Evolutionary conservation across 1,140 invertebrate species (phyloP).

Genomic region (Drosophila kohkoa): DNA sequence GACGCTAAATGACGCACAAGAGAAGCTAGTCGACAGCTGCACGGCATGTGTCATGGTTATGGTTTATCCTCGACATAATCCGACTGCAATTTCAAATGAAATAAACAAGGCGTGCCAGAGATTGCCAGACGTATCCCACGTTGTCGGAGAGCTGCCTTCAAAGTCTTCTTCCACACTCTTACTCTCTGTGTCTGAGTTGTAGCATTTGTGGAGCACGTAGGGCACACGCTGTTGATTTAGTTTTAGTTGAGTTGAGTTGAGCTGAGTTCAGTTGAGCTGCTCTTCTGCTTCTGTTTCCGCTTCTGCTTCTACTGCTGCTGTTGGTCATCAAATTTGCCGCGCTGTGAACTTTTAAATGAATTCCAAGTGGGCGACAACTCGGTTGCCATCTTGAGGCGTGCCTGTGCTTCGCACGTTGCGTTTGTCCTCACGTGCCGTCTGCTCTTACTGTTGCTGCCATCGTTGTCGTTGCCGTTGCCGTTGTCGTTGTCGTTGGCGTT

Average conservation of each 20-base stretch:
- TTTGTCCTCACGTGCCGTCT: slow-evolving; percentile 56
- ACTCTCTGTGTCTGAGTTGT: too few relatives aligned
- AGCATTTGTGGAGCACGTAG: slow-evolving; percentile 45
- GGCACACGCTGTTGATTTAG: slow-evolving; percentile 67
- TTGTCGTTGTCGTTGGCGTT: slow-evolving; percentile 44
- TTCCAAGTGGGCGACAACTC: slow-evolving; percentile 43
- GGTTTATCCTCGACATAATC: slow-evolving; percentile 29
- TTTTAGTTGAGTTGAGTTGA: slow-evolving; percentile 39
- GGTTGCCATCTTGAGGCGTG: slow-evolving; percentile 23
- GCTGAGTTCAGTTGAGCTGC: slow-evolving; percentile 10
- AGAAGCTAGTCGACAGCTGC: slow-evolving; percentile 15
- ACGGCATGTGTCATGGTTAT: slow-evolving; percentile 35
- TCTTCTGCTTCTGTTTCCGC: slow-evolving; percentile 33
- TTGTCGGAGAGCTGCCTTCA: not conserved
- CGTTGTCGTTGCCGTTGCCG: not conserved
- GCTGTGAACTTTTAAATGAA: slow-evolving; percentile 76
- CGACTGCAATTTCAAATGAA: slow-evolving; percentile 48
- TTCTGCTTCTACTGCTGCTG: slow-evolving; percentile 14
- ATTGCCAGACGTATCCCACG: slow-evolving; percentile 28
- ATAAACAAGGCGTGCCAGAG: slow-evolving; percentile 51
- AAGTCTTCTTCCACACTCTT: too few relatives aligned
- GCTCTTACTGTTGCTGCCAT: slow-evolving; percentile 1
- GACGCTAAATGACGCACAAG: slow-evolving; percentile 37
- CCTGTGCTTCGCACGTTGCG: not conserved
- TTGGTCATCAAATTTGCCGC: slow-evolving; percentile 76